Base-by-base conservation (phyloP, 1,140 invertebrate genomes). In the Calephelis nemesis region DNA sequence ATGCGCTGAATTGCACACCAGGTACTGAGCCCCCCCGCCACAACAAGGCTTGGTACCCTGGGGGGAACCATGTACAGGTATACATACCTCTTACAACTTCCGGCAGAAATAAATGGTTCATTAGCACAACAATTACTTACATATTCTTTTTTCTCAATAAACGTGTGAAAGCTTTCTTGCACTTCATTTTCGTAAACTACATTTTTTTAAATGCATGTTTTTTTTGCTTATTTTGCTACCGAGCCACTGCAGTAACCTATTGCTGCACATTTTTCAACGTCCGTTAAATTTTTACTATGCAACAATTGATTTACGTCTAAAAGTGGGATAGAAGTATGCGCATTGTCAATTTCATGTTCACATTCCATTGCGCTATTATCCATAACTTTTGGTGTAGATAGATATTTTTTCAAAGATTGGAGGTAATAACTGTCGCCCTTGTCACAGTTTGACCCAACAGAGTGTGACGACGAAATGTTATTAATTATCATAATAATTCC, bases 231-330 rank as follows among this genome's bases (percentile, higher is more conserved):
- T 7, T 15, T 7, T 6, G 13, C 49, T 13, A 52, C 13, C 49
- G n/a, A 52, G 7, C 49, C 49, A 15, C n/a, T 15, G 15, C 49
- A 52, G 15, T 52, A 52, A n/a, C 49, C 49, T 7, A 52, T 52
- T 52, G 49, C 49, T 52, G 49, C 12, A 13, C 49, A 52, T 52
- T 52, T 52, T 52, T 52, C 49, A 19, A 52, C 7, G 13, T 52
- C 15, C 15, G 8, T 52, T 13, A 7, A 13, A 15, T 15, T 15
- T 52, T 15, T 13, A 52, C 15, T 52, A 2, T 13, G 8, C 8
- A 52, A 15, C 8, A 52, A 8, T 7, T 7, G 8, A 3, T 13
- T 7, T 52, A 15, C 15, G n/a, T 52, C 49, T 52, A 52, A 15
- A 6, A 15, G n/a, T 8, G 42, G 42, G 5, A 42, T 42, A 42